Evolutionary conservation across 2,888 invertebrate genomes (phyloP).

Genomic region (Macrophya annulata): DNA sequence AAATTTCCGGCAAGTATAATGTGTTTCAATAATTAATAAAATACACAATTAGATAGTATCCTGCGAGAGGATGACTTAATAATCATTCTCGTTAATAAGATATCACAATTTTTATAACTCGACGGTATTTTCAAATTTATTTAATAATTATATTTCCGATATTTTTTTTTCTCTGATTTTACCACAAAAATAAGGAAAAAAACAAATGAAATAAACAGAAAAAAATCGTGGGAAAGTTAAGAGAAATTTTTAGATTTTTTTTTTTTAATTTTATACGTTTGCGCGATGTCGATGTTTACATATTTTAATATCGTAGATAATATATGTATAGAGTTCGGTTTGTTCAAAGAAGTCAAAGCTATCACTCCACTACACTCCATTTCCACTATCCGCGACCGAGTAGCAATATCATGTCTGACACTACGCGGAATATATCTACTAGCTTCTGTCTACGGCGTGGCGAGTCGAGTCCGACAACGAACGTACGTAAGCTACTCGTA

Average conservation of each 20-base stretch:
- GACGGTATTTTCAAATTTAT: neutral
- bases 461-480: neutral
- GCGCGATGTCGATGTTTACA: neutral
- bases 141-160: neutral
- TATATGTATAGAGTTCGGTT: neutral
- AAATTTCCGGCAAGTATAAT: neutral
- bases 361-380: neutral
- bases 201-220: neutral
- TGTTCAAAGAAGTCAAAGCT: slow-evolving; percentile 1
- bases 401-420: slow-evolving; percentile 24
- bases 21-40: neutral
- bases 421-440: slow-evolving; percentile 29
- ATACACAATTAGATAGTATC: neutral
- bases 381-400: neutral
- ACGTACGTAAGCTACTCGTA: neutral
- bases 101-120: neutral
- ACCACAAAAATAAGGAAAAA: neutral
- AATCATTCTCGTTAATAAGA: neutral
- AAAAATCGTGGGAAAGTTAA: neutral
- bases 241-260: neutral
- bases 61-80: neutral
- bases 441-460: neutral
- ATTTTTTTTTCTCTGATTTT: neutral
- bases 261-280: neutral
- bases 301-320: neutral